These are phyloP conservation scores for Falco berigora DNA, from an alignment of 2,797 vertebrate genomes.

Conservation along the genomic window DNA sequence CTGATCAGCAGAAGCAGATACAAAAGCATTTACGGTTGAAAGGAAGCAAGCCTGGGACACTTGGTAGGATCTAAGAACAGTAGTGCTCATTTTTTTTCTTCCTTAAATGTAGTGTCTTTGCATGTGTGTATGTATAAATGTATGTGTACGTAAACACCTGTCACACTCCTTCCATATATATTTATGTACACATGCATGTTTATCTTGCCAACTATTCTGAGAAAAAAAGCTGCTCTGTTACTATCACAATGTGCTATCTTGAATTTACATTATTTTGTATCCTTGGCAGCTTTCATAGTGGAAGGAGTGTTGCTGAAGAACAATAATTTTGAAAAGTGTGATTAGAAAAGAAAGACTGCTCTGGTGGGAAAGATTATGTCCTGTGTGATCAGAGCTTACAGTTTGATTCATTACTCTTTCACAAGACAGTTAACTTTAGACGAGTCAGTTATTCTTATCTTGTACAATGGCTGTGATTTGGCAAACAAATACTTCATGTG, in stretches of 20 bases:
- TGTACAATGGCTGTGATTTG: not conserved
- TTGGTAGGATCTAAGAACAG: not conserved
- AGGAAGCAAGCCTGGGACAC: not conserved
- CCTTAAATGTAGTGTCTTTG: not conserved
- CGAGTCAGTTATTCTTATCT: not conserved
- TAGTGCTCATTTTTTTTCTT: not conserved
- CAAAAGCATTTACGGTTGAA: not conserved
- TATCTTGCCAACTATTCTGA: not conserved
- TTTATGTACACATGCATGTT: not conserved
- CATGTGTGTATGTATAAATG: not conserved
- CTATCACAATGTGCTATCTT: not conserved
- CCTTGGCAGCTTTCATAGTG: not conserved
- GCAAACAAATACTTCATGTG: not conserved
- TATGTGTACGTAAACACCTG: not conserved
- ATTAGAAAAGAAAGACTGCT: conserved; percentile 16
- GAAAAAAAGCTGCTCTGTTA: not conserved
- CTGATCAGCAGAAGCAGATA: not conserved
- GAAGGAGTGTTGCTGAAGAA: not conserved
- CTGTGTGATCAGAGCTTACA: conserved; percentile 3
- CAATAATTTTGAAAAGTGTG: not conserved
- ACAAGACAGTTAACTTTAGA: not conserved
- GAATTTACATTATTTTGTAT: not conserved
- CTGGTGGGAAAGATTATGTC: conserved; percentile 13
- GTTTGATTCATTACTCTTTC: conserved; percentile 23
- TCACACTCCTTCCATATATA: not conserved